Evolutionary conservation across 2,113 vertebrate genomes (phyloP).

Genomic region (Gopherus flavomarginatus): DNA sequence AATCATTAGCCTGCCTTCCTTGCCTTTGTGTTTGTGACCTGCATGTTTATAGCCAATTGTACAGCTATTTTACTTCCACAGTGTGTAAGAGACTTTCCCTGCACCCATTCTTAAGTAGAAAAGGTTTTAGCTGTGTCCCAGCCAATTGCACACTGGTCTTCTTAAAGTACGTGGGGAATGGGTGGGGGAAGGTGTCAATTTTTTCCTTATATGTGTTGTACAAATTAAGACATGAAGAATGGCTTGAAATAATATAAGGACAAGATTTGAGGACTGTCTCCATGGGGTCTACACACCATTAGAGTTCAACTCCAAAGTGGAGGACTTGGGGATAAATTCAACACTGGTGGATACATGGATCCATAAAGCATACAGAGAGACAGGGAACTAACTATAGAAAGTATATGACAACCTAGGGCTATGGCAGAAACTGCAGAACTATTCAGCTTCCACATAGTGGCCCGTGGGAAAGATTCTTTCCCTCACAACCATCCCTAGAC

Average conservation of each 20-base stretch:
- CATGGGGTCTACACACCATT: not conserved
- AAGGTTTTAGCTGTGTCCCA: not conserved
- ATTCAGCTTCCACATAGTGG: not conserved
- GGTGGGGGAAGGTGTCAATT: not conserved
- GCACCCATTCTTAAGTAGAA: not conserved
- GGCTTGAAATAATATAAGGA: not conserved
- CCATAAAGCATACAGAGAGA: not conserved
- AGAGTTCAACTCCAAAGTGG: not conserved
- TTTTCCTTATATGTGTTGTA: not conserved
- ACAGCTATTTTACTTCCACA: not conserved
- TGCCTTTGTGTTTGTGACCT: not conserved
- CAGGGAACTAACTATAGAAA: not conserved
- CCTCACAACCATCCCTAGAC: not conserved
- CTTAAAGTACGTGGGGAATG: not conserved
- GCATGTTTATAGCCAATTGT: not conserved
- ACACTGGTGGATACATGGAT: rapidly evolving
- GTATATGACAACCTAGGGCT: not conserved
- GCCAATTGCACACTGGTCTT: rapidly evolving
- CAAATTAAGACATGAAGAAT: not conserved
- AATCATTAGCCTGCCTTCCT: not conserved
- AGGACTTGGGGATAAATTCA: not conserved
- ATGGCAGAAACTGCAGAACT: not conserved
- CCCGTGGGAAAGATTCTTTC: not conserved
- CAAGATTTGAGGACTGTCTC: not conserved
- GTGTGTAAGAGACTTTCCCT: not conserved